Evolutionary conservation across 1,140 invertebrate genomes (phyloP), one percentile per base, ranked within the genome.

Genomic region (Trachymyrmex cornetzi): DNA sequence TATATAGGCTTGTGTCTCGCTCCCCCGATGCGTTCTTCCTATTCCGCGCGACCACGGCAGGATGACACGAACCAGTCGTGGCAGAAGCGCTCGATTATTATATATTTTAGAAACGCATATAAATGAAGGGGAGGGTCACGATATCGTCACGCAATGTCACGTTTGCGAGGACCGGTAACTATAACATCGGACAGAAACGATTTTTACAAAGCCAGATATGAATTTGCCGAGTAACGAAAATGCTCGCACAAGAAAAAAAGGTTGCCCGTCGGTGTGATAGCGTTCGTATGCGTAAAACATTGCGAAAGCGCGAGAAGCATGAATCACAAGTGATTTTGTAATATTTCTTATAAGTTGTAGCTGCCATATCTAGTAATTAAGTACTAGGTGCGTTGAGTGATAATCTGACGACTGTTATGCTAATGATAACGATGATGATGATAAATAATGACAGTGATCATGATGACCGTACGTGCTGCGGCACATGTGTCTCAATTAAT

Each of bases 271-370:
- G 85, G 89, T 90, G 81, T 87, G 89, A 89, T 87, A 74, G 89
- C 86, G 80, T 89, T 88, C 38, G 77, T 84, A 71, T 89, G 88
- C 79, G 66, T 82, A 82, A 80, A 86, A 80, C 66, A 84, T 86
- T 87, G 72, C 88, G 72, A 75, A 72, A 79, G 30, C 79, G 91
- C 66, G 84, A 87, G 71, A 57, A 88, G 82, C 91, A 91, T 87
- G 92, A 93, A 88, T 91, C 90, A 91, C 92, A 92, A 93, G 94
- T 94, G 93, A 94, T 95, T 95, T 95, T 95, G 93, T 95, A 95
- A 95, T 91, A 93, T 94, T 95, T 94, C 93, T 94, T 92, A 95
- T 95, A 93, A 94, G 94, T 95, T 95, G 92, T 95, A 95, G 94
- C 92, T 94, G 94, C 93, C 93, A 94, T 94, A 94, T 94, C 93